Evolutionary conservation across 1,140 invertebrate species (phyloP).

Genomic region (Anthonomus grandis): DNA sequence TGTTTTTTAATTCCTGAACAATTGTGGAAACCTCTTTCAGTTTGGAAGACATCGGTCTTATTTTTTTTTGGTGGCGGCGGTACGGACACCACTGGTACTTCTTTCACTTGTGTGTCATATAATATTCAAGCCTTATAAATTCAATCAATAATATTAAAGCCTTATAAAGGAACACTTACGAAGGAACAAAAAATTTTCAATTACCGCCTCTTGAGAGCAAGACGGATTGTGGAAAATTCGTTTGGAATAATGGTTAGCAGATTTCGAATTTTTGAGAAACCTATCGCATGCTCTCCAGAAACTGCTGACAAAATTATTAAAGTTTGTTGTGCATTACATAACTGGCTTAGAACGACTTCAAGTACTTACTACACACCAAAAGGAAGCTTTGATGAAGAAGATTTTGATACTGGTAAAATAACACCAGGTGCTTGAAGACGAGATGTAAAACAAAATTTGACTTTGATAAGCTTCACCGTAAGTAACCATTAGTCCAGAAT

Average conservation of each 20-base stretch:
- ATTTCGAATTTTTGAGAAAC: too few species aligned
- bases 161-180: not conserved
- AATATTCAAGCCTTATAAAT: too few species aligned
- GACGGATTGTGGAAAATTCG: too few species aligned
- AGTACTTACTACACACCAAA: too few species aligned
- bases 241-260: too few species aligned
- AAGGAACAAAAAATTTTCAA: too few species aligned
- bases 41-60: not conserved
- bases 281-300: too few species aligned
- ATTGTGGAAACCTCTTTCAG: constrained; percentile 12
- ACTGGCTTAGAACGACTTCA: constrained; percentile 6
- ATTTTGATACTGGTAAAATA: constrained; percentile 1
- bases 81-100: not conserved
- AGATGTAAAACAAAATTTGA: not conserved
- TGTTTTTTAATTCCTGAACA: constrained; percentile 8
- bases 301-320: too few species aligned
- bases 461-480: not conserved
- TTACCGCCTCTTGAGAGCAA: too few species aligned
- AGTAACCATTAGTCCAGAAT: constrained; percentile 1
- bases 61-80: constrained; percentile 5
- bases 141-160: not conserved
- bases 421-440: constrained; percentile 4
- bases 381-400: too few species aligned
- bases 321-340: constrained; percentile 7
- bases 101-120: not conserved